phyloP scores from a whole-genome alignment of 2,797 vertebrate species.

The Acrocephalus scirpaceus region DNA sequence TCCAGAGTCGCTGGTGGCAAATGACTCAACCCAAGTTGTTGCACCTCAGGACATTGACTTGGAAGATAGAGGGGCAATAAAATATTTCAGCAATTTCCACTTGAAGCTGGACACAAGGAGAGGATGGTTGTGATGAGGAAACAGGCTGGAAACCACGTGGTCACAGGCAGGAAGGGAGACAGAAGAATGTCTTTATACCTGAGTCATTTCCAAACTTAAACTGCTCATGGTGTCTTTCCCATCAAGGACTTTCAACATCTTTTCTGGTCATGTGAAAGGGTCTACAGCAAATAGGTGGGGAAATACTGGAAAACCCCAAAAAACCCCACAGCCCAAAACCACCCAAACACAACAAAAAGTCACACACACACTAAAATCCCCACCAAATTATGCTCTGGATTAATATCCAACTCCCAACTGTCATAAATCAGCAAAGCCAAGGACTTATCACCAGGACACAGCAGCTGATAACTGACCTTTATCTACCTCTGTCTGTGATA shows the following conservation, averaged over 20 bases:
- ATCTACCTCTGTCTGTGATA: not conserved
- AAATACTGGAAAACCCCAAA: not conserved
- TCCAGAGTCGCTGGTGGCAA: not conserved
- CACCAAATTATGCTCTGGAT: not conserved
- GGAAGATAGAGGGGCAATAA: not conserved
- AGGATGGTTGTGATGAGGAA: not conserved
- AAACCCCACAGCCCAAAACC: not conserved
- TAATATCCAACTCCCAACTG: not conserved
- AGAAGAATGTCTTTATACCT: not conserved
- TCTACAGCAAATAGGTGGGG: not conserved
- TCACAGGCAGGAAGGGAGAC: not conserved
- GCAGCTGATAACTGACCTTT: not conserved
- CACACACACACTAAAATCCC: not conserved
- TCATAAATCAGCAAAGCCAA: not conserved
- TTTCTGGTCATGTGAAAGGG: not conserved
- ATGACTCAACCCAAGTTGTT: not conserved
- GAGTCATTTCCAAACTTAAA: not conserved
- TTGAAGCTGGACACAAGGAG: not conserved
- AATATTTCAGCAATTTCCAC: not conserved
- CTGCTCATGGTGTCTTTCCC: not conserved
- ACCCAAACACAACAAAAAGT: no score
- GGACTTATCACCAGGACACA: not conserved
- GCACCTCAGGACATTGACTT: not conserved
- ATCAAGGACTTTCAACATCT: not conserved
- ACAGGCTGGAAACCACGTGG: not conserved